Conservation (phyloP, 2,113 vertebrate genomes). For the Cyprinus carpio region DNA sequence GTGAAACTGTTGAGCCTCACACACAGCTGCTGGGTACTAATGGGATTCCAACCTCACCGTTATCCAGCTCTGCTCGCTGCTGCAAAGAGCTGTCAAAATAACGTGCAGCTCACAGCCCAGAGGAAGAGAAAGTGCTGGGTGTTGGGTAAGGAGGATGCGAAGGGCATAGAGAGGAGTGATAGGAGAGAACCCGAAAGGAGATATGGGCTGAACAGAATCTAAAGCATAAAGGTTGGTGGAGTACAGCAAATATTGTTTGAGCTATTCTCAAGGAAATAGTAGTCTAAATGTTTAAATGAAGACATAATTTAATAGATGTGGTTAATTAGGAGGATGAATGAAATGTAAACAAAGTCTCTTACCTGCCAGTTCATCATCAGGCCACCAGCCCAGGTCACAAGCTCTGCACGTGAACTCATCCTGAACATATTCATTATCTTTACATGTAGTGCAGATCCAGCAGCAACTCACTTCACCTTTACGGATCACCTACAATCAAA, state of each 20-base stretch:
- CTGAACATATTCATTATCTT: slow-evolving; percentile 94
- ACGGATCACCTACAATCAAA: slow-evolving; percentile 85
- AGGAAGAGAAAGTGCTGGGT: not conserved
- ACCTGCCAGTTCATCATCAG: slow-evolving; percentile 88
- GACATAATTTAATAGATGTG: too few relatives aligned
- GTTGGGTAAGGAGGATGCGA: not conserved
- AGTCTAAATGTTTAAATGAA: not conserved
- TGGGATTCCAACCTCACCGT: slow-evolving; percentile 38
- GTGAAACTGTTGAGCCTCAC: slow-evolving; percentile 39
- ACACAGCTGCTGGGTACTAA: slow-evolving; percentile 39
- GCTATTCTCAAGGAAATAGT: not conserved
- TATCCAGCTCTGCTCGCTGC: slow-evolving; percentile 12
- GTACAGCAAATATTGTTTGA: not conserved
- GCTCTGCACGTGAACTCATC: slow-evolving; percentile 98
- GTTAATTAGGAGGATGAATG: not conserved
- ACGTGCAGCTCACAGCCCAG: not conserved
- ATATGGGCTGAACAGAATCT: not conserved
- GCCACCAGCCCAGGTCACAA: slow-evolving; percentile 97
- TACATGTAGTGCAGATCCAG: slow-evolving; percentile 98
- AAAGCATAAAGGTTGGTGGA: not conserved
- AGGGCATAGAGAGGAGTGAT: not conserved
- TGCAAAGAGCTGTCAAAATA: slow-evolving; percentile 51
- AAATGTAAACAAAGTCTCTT: slow-evolving; percentile 39
- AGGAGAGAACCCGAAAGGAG: not conserved
- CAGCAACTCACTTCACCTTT: slow-evolving; percentile 99